These are phyloP conservation scores for Indicator maculatus DNA, from an alignment of 2,113 vertebrate genomes.

Conservation along the genomic window DNA sequence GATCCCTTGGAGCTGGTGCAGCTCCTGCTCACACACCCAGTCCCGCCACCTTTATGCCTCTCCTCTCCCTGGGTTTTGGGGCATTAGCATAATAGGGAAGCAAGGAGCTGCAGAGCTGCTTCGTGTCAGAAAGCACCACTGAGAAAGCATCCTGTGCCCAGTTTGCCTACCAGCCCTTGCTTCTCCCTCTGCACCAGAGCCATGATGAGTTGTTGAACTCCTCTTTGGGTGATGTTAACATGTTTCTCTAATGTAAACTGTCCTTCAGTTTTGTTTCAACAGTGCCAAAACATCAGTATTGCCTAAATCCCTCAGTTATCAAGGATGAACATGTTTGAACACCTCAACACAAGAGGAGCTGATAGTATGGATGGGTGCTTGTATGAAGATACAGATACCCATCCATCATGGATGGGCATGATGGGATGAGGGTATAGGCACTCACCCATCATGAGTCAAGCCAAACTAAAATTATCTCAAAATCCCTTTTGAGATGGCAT, in stretches of 20 bases:
- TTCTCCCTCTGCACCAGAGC: background rate
- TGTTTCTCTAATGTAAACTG: fast-evolving
- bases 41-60: background rate
- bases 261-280: background rate
- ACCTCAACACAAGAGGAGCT: fast-evolving
- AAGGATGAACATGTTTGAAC: background rate
- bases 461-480: background rate
- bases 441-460: background rate
- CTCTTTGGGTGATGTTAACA: background rate
- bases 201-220: fast-evolving
- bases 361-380: fast-evolving
- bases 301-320: background rate
- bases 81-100: background rate
- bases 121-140: background rate
- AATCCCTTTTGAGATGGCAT: background rate
- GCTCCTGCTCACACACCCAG: fast-evolving
- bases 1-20: background rate
- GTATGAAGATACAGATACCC: background rate
- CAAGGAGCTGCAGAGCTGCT: background rate
- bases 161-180: background rate
- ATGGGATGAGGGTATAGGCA: background rate
- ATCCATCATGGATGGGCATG: fast-evolving
- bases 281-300: background rate
- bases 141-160: background rate
- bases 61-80: fast-evolving